These are phyloP conservation scores for Xiphydria camelus DNA, from an alignment of 2,888 invertebrate genomes.

Conservation along the genomic window DNA sequence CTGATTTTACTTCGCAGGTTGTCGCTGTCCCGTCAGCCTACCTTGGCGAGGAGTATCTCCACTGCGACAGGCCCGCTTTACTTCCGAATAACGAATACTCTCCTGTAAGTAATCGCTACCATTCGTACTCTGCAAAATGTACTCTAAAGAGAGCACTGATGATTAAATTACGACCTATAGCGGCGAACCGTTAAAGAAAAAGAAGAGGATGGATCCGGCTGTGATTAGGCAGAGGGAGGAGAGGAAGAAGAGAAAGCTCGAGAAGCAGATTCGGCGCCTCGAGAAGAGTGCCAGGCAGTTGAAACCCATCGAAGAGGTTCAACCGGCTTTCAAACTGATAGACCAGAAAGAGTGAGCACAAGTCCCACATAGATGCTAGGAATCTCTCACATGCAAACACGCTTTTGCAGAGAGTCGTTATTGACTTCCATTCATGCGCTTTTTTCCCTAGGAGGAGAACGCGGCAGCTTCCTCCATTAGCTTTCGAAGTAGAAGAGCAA, in stretches of 20 bases:
- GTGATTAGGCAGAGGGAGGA: constrained; percentile 81
- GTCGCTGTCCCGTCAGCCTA: constrained; percentile 22
- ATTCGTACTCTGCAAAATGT: background rate
- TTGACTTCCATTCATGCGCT: too few relatives aligned
- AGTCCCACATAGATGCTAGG: too few relatives aligned
- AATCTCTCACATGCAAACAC: too few relatives aligned
- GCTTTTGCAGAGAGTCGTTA: too few relatives aligned
- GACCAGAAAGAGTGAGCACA: constrained; percentile 67
- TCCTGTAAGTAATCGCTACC: constrained; percentile 46
- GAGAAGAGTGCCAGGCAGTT: constrained; percentile 80
- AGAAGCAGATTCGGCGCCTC: constrained; percentile 82
- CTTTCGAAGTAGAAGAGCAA: constrained; percentile 66
- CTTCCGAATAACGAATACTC: constrained; percentile 49
- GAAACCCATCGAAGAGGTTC: constrained; percentile 89
- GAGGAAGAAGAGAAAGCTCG: constrained; percentile 78
- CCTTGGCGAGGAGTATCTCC: constrained; percentile 41
- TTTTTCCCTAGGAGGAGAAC: background rate
- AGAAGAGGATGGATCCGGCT: constrained; percentile 81
- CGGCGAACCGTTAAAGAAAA: constrained; percentile 89
- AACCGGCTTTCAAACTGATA: constrained; percentile 70
- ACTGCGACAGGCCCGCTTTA: constrained; percentile 42
- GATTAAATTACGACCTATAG: constrained; percentile 55
- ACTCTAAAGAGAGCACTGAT: constrained; percentile 3
- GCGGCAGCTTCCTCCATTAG: constrained; percentile 60
- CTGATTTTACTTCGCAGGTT: constrained; percentile 36